Evolutionary conservation across 92 coral and sea anemone species (phyloP).

Genomic region (Metridium senile): DNA sequence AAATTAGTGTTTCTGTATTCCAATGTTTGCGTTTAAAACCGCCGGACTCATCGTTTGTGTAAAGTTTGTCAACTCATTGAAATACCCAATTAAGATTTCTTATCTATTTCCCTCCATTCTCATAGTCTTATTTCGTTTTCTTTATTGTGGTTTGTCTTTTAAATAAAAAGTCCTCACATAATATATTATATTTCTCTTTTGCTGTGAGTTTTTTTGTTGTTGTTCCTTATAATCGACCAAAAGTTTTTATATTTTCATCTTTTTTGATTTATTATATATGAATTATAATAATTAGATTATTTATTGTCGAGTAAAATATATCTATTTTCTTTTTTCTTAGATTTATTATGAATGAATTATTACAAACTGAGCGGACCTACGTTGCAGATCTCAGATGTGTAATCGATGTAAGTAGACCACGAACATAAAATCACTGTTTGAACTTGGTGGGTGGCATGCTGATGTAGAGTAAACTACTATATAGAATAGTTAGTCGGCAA

Average conservation of each 20-base stretch:
- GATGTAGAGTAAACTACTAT: too few relatives aligned
- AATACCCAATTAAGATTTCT: constrained; percentile 9
- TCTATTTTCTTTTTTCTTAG: constrained; percentile 32
- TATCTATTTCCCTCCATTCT: background rate
- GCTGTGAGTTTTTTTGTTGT: background rate
- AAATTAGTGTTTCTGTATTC: constrained; percentile 10
- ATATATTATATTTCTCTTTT: background rate
- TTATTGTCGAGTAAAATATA: background rate
- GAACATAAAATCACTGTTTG: constrained; percentile 6
- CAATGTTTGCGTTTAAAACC: constrained; percentile 15
- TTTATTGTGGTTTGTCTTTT: background rate
- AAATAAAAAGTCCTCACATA: too few relatives aligned
- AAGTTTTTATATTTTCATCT: background rate
- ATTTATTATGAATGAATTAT: constrained; percentile 94
- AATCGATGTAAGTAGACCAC: constrained; percentile 69
- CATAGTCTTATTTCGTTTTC: background rate
- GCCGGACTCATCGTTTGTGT: constrained; percentile 16
- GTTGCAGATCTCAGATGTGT: constrained; percentile 95
- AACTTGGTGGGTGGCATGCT: constrained; percentile 1
- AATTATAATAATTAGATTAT: background rate
- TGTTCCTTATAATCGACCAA: too few relatives aligned
- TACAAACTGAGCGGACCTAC: constrained; percentile 94
- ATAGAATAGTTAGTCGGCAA: background rate
- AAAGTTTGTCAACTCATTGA: constrained; percentile 1
- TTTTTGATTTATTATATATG: background rate